Conservation (phyloP, 2,113 vertebrate species). For the Eidolon helvum region DNA sequence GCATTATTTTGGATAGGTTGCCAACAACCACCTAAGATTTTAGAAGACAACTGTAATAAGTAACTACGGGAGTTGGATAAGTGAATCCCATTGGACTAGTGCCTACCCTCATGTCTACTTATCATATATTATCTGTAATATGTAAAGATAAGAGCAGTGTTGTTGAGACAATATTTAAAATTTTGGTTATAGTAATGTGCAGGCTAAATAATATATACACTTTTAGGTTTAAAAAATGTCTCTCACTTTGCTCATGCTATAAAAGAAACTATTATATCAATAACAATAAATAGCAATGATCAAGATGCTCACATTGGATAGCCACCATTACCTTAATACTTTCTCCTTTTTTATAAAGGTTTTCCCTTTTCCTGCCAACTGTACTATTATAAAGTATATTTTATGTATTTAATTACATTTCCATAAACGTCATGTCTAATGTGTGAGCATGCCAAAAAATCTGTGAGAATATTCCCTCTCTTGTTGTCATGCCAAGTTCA, state of each 20-base stretch:
- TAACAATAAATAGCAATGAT: conserved; percentile 1
- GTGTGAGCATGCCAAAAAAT: conserved; percentile 71
- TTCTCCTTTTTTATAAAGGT: neutral
- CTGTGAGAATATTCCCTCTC: conserved; percentile 73
- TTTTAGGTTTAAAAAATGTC: neutral
- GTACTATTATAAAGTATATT: conserved; percentile 73
- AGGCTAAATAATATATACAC: neutral
- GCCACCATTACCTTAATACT: neutral
- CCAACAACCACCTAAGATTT: neutral
- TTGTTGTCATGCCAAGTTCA: conserved; percentile 72
- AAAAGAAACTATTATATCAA: conserved; percentile 4
- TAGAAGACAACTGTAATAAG: neutral
- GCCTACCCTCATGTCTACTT: neutral
- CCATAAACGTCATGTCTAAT: conserved; percentile 80
- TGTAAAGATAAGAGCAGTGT: neutral
- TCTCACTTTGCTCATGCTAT: neutral
- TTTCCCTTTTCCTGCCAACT: conserved; percentile 38
- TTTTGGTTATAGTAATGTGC: neutral
- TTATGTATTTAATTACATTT: conserved; percentile 81
- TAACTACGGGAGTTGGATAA: neutral
- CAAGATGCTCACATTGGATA: neutral
- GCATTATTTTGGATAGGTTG: neutral
- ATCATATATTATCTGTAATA: neutral
- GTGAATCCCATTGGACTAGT: neutral
- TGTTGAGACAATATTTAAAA: neutral